Percentiles rank a stretch among this genome's conserved stretches.
Evolutionary conservation across 2,113 vertebrate species (phyloP).

Genomic region (Geococcyx californianus): DNA sequence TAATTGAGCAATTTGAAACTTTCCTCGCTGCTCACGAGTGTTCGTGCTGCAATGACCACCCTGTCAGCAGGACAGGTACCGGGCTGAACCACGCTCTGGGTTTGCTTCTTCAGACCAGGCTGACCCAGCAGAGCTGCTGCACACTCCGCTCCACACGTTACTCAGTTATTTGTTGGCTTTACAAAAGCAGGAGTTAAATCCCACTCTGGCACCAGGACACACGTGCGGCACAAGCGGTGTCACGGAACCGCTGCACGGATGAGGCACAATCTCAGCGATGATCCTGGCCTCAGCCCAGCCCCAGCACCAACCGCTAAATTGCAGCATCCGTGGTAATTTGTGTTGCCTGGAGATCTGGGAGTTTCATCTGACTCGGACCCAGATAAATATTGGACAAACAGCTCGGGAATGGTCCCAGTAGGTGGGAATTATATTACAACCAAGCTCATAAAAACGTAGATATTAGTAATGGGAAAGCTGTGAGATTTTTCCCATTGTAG

Average conservation of each 20-base stretch:
- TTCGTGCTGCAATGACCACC: neutral
- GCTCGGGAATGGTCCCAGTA: neutral
- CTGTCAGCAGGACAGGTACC: accelerated
- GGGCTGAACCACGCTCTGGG: neutral
- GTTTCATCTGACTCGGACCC: neutral
- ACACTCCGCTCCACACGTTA: accelerated
- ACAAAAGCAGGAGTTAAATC: neutral
- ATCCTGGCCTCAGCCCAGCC: neutral
- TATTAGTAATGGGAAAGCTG: neutral
- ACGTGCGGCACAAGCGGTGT: neutral
- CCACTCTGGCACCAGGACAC: neutral
- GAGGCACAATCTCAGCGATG: neutral
- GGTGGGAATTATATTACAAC: neutral
- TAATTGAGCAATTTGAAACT: neutral
- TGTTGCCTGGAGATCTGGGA: neutral
- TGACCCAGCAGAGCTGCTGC: neutral
- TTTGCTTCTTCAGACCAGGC: neutral
- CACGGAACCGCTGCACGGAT: neutral
- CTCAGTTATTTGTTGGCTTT: neutral
- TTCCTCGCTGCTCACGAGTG: accelerated
- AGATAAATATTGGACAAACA: neutral
- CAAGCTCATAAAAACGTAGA: neutral
- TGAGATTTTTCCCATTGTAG: neutral
- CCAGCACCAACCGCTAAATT: neutral
- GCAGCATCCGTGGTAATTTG: neutral